Evolutionary conservation across 2,888 invertebrate genomes (phyloP).

Genomic region (Stramonita haemastoma): DNA sequence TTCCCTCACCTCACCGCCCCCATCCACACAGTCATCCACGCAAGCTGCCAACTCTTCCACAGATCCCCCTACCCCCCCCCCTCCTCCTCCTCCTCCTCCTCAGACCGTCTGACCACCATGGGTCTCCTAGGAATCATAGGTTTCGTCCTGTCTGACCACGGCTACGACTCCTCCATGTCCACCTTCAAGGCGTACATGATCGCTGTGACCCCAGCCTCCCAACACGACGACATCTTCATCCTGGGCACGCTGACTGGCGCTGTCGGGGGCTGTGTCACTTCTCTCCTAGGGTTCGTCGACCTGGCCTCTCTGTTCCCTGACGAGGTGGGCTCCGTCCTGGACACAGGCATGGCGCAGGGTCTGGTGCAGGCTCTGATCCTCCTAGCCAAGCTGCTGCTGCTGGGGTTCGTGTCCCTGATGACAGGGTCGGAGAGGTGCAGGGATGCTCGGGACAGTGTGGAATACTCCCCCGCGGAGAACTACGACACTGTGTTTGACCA

Average conservation of each 20-base stretch:
- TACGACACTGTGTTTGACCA: background rate
- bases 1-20: background rate
- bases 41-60: background rate
- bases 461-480: background rate
- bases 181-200: slow-evolving; percentile 37
- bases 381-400: background rate
- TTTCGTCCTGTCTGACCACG: slow-evolving; percentile 26
- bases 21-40: background rate
- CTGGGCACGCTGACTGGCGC: slow-evolving; percentile 33
- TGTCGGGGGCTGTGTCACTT: slow-evolving; percentile 36
- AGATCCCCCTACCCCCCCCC: background rate
- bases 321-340: background rate
- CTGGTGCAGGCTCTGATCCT: slow-evolving; percentile 19
- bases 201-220: slow-evolving; percentile 35
- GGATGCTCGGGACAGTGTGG: background rate
- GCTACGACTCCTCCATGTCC: slow-evolving; percentile 38
- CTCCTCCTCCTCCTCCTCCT: too few relatives aligned
- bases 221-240: slow-evolving; percentile 26
- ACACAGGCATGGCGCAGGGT: slow-evolving; percentile 34
- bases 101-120: background rate
- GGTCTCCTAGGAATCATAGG: slow-evolving; percentile 33
- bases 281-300: slow-evolving; percentile 33
- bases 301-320: background rate
- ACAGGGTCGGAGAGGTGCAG: slow-evolving; percentile 28
- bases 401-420: background rate